These are phyloP conservation scores for Lepidurus apus DNA, from an alignment of 1,140 invertebrate species.

Conservation along the genomic window DNA sequence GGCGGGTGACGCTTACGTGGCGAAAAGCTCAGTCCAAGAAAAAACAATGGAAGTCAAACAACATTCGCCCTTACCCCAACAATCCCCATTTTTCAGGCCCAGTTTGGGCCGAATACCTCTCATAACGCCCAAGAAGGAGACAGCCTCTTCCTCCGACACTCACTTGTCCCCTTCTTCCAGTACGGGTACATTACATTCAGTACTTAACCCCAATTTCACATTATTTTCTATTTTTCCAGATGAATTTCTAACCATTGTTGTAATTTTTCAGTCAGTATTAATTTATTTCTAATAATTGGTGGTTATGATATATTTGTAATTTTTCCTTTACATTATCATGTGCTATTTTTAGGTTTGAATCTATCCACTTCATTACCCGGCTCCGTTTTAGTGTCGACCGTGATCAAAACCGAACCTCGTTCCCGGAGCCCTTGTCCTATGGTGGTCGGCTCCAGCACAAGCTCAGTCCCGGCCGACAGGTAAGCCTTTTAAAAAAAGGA, in stretches of 20 bases:
- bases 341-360: constrained; percentile 11
- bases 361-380: neutral
- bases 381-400: constrained; percentile 22
- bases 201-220: neutral
- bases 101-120: constrained; percentile 18
- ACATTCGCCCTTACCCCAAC: constrained; percentile 3
- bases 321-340: neutral
- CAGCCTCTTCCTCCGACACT: neutral
- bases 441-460: neutral
- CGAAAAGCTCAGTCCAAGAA: neutral
- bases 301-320: neutral
- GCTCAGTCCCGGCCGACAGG: constrained; percentile 7
- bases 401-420: constrained; percentile 26
- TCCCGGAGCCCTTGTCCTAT: constrained; percentile 23
- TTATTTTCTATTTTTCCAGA: neutral
- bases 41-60: constrained; percentile 2
- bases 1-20: neutral
- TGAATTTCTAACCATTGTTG: neutral
- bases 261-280: neutral
- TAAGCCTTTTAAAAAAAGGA: neutral
- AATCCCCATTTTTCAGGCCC: constrained; percentile 10
- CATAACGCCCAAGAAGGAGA: constrained; percentile 1
- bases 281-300: neutral
- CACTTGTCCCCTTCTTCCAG: neutral
- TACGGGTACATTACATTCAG: neutral